Conservation (phyloP, 2,888 invertebrate genomes). For the Drosophila ezoana region DNA sequence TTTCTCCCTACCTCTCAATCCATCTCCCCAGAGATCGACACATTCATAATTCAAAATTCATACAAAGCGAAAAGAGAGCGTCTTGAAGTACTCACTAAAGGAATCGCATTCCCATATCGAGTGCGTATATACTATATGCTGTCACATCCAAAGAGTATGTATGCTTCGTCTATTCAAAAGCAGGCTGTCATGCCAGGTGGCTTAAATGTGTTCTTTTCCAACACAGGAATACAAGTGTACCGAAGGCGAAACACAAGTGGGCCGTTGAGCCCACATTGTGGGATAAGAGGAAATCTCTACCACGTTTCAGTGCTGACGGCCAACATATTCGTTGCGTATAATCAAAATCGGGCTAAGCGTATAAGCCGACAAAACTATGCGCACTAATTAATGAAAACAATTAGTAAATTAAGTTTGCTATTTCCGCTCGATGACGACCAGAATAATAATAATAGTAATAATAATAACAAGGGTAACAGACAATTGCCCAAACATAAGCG, state of each 20-base stretch:
- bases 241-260: slow-evolving; percentile 52
- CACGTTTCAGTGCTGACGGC: slow-evolving; percentile 19
- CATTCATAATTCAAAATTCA: too few relatives aligned
- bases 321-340: slow-evolving; percentile 39
- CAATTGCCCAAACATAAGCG: slow-evolving; percentile 55
- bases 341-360: slow-evolving; percentile 46
- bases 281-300: slow-evolving; percentile 1
- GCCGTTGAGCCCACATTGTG: slow-evolving; percentile 47
- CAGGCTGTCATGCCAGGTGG: neutral
- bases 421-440: slow-evolving; percentile 54
- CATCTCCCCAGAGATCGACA: too few relatives aligned
- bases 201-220: slow-evolving; percentile 21
- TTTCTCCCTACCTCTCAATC: too few relatives aligned
- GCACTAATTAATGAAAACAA: slow-evolving; percentile 78
- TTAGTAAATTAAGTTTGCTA: slow-evolving; percentile 73
- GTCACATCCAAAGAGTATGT: slow-evolving; percentile 14
- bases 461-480: slow-evolving; percentile 34
- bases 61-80: too few relatives aligned
- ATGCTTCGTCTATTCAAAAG: neutral
- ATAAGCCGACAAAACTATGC: slow-evolving; percentile 38
- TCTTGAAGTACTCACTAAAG: too few relatives aligned
- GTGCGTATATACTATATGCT: too few relatives aligned
- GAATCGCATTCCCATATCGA: too few relatives aligned
- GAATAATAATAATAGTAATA: slow-evolving; percentile 18
- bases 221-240: slow-evolving; percentile 5